phyloP scores from a whole-genome alignment of 2,888 invertebrate species.

The Nomada goodeniana region DNA sequence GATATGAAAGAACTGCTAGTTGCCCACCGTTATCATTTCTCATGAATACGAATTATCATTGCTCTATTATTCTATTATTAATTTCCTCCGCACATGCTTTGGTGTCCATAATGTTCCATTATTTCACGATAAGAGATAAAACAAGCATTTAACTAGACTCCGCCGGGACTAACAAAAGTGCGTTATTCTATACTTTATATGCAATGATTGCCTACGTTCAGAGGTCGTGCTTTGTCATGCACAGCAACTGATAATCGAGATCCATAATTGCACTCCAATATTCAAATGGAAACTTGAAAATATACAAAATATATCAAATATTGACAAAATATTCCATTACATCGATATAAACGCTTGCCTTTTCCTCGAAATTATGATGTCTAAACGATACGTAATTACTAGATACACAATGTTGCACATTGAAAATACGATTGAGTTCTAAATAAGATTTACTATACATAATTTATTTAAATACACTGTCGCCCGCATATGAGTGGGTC shows the following conservation, averaged over 20 bases:
- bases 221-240: slow-evolving; percentile 59
- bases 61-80: slow-evolving; percentile 9
- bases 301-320: too few species aligned
- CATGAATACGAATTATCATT: not conserved
- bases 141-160: slow-evolving; percentile 45
- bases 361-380: too few species aligned
- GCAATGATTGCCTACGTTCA: slow-evolving; percentile 31
- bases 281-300: slow-evolving; percentile 24
- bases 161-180: slow-evolving; percentile 21
- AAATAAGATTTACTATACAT: too few species aligned
- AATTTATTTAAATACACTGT: too few species aligned
- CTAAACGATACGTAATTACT: too few species aligned
- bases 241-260: slow-evolving; percentile 42
- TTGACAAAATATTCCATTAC: too few species aligned
- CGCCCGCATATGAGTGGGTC: too few species aligned
- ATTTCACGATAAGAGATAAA: slow-evolving; percentile 59
- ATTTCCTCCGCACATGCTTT: slow-evolving; percentile 10
- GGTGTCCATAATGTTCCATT: slow-evolving; percentile 46
- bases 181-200: slow-evolving; percentile 45
- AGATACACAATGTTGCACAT: too few species aligned
- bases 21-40: not conserved
- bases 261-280: slow-evolving; percentile 6
- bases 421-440: too few species aligned
- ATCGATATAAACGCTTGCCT: too few species aligned
- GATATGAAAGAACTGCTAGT: not conserved